Base-by-base conservation (phyloP, 2,797 vertebrate species). In the Cuculus canorus region DNA sequence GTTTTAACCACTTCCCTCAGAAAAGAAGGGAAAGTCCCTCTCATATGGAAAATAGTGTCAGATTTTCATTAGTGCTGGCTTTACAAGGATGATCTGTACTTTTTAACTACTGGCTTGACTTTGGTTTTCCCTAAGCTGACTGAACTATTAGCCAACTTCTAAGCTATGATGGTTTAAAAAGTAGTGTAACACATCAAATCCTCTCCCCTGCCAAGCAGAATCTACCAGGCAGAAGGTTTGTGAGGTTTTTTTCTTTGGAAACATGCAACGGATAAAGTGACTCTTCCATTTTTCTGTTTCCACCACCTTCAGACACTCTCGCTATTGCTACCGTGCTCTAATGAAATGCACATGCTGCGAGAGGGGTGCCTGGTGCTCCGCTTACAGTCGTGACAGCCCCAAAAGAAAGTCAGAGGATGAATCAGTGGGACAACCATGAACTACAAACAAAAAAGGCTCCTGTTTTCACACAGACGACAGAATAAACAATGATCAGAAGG, bases 1-100 rank as follows among this genome's bases (percentile, higher is more conserved):
- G 85, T 93, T 94, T 90, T 93, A 95, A 89, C 50, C 92, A 87
- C 95, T 96, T 96, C 89, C 85, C 88, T 85, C 96, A 91, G 93
- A 91, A 97, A 95, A 92, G 73, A 83, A 96, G 90, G 92, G 97
- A 97, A 97, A 95, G 96, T 95, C 93, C 92, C 93, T 93, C 66
- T 95, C 91, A 80, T 76, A 88, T 82, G 85, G 94, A 96, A 96
- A 94, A 97, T 7, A 93, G 94, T 88, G 92, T 96, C 91, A 90
- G 88, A 93, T 95, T 93, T 84, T 88, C 88, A 92, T 97, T 86
- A 95, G 75, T 32, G 19, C 82, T 75, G 92, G 93, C 89, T 96
- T 95, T 93, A 64, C 72, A 71, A 56, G 47, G 71, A 86, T 59
- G 82, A 94, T 86, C 71, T 84, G 56, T 50, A 76, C 82, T 66